Percentiles rank a stretch among this genome's conserved stretches.
These are phyloP conservation scores for Thamnaconus septentrionalis DNA, from an alignment of 2,113 vertebrate genomes.

Conservation along the genomic window DNA sequence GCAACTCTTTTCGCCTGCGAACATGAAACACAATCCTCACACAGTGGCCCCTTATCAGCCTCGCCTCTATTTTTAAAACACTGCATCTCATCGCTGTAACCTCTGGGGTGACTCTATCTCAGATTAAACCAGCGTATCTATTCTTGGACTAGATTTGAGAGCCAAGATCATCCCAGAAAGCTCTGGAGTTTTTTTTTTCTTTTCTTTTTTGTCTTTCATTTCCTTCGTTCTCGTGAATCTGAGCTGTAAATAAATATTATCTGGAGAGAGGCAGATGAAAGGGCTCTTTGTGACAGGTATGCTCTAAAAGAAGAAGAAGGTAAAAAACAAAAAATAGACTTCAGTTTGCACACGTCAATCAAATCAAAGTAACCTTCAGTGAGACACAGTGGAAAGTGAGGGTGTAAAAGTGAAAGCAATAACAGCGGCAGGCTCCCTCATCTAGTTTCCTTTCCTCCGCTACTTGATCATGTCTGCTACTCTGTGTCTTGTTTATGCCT, in stretches of 20 bases:
- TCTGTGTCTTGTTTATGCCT: conserved; percentile 12
- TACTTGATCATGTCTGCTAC: conserved; percentile 9
- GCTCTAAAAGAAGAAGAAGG: too few species aligned
- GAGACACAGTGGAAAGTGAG: conserved; percentile 14
- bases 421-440: neutral
- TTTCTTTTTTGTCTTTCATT: too few species aligned
- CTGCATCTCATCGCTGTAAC: neutral
- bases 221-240: conserved; percentile 10
- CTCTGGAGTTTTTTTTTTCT: neutral
- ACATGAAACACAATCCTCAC: too few species aligned
- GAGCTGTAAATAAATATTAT: conserved; percentile 20
- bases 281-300: conserved; percentile 27
- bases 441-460: conserved; percentile 14
- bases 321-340: conserved; percentile 37
- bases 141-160: conserved; percentile 29
- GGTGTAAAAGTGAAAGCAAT: conserved; percentile 7
- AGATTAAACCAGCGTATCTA: conserved; percentile 39
- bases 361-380: conserved; percentile 46
- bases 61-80: conserved; percentile 6
- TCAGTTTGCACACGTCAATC: conserved; percentile 37
- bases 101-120: conserved; percentile 23
- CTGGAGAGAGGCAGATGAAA: conserved; percentile 36
- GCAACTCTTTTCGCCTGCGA: too few species aligned
- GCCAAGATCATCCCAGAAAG: conserved; percentile 13
- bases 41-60: too few species aligned